Conservation (phyloP, 2,888 invertebrate genomes). For the Cephus rjabovi region DNA sequence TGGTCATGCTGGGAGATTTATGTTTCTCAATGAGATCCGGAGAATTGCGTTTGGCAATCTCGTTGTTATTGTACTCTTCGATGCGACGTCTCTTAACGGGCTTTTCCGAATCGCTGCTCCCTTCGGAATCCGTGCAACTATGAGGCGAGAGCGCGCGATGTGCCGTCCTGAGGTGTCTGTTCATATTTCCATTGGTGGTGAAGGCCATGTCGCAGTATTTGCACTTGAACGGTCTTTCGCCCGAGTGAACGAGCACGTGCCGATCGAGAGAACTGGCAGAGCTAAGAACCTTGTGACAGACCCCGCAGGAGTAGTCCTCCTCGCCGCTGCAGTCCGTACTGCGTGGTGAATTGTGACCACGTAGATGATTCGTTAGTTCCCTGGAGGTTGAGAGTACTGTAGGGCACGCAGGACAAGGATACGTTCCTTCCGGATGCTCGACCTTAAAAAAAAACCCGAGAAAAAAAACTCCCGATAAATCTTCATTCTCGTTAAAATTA, state of each 20-base stretch:
- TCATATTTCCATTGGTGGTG: constrained; percentile 89
- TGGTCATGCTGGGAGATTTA: constrained; percentile 18
- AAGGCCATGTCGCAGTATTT: constrained; percentile 83
- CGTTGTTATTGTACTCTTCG: constrained; percentile 72
- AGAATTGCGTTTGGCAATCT: constrained; percentile 65
- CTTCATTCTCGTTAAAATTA: not conserved
- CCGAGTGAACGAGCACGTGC: constrained; percentile 84
- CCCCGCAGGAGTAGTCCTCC: constrained; percentile 72
- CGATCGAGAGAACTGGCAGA: constrained; percentile 84
- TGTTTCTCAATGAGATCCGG: constrained; percentile 35
- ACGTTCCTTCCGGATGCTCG: constrained; percentile 31
- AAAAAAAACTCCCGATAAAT: not conserved
- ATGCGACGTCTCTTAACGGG: constrained; percentile 31
- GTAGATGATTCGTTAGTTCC: constrained; percentile 54
- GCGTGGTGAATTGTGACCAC: constrained; percentile 57
- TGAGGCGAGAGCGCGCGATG: constrained; percentile 49
- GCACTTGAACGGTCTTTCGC: constrained; percentile 84
- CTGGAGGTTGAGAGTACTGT: constrained; percentile 45
- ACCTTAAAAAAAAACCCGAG: constrained; percentile 15
- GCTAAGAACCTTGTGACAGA: constrained; percentile 79
- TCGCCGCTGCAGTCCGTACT: constrained; percentile 58
- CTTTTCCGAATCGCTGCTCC: constrained; percentile 54
- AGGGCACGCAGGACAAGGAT: constrained; percentile 57
- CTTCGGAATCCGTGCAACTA: constrained; percentile 57
- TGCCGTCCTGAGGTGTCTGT: constrained; percentile 80